Base-by-base conservation (phyloP, 2,113 vertebrate species). In the Nestor notabilis region DNA sequence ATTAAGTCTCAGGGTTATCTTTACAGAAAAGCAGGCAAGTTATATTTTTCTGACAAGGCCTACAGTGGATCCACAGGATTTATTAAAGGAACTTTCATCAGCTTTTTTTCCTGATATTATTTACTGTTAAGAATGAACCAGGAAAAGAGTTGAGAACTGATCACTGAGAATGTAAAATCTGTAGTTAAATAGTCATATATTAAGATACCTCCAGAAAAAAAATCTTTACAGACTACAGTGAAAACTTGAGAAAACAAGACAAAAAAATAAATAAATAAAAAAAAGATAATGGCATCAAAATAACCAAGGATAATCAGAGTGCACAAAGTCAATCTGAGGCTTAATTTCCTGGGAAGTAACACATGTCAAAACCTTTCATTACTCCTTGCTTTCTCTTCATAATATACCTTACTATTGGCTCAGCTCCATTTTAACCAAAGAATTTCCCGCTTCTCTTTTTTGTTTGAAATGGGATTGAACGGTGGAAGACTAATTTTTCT, bases 1-100 rank as follows among this genome's bases (percentile, higher is more conserved):
- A 96, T 96, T 96, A 97, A 92, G 55, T 96, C 95, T 96, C 94
- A 92, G 64, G 78, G 78, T 95, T 97, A 93, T 94, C 85, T 78
- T 97, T 93, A 47, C 61, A 58, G 78, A 95, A 97, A 97, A 93
- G 69, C 63, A 96, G 95, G 76, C 49, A 90, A 77, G 49, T 63
- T 95, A 24, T 81, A 91, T 96, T 97, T 97, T 97, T 94, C 87
- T 91, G 94, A 96, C 81, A 97, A 96, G 95, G 64, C 53, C 47
- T 89, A 78, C 50, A 88, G 63, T 89, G 37, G 29, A 90, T 87
- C 85, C 31, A 88, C 49, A 83, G 60, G 55, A 55, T 43, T 91
- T 94, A 72, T 69, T 86, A 92, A 96, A 95, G 78, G 55, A 95
- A 76, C 49, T 78, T 90, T 85, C 8, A 14, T 60, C 50, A 93